Conservation (phyloP, 2,888 invertebrate genomes). For the Drosophila leonis region DNA sequence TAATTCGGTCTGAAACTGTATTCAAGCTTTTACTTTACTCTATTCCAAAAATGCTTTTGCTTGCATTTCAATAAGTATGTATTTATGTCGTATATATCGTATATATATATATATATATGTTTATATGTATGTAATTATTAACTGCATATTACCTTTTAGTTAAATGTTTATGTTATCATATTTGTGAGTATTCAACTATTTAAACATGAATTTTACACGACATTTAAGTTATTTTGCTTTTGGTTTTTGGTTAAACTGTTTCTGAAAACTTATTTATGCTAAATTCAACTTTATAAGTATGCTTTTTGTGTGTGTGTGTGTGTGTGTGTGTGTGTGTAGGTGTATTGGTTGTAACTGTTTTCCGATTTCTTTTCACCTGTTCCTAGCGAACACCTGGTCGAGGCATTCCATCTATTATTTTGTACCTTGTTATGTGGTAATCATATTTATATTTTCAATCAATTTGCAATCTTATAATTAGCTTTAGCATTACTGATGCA, state of each 20-base stretch:
- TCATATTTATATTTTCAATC: conserved; percentile 32
- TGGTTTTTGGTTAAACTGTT: conserved; percentile 56
- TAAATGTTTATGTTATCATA: conserved; percentile 12
- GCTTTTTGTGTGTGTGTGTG: conserved; percentile 40
- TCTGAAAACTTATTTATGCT: conserved; percentile 66
- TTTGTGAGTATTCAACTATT: conserved; percentile 25
- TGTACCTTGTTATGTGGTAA: conserved; percentile 74
- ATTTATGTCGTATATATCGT: conserved; percentile 41
- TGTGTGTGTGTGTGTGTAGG: conserved; percentile 32
- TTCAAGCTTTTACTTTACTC: conserved; percentile 30
- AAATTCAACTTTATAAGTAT: conserved; percentile 69
- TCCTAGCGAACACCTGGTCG: conserved; percentile 49
- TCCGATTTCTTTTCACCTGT: conserved; percentile 65
- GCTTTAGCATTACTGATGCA: conserved; percentile 30
- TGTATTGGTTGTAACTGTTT: conserved; percentile 29
- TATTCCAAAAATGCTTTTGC: conserved; percentile 32
- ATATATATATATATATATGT: conserved; percentile 7
- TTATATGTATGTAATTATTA: conserved; percentile 16
- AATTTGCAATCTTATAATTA: conserved; percentile 39
- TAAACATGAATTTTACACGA: conserved; percentile 78
- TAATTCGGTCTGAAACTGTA: conserved; percentile 28
- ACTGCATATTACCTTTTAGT: conserved; percentile 20
- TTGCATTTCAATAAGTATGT: conserved; percentile 51
- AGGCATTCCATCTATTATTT: conserved; percentile 47
- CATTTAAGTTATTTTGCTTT: conserved; percentile 61